A percentile compares a stretch with the other conserved stretches of the same genome.
Evolutionary conservation across 2,888 invertebrate species (phyloP).

Genomic region (Parnassius apollo): DNA sequence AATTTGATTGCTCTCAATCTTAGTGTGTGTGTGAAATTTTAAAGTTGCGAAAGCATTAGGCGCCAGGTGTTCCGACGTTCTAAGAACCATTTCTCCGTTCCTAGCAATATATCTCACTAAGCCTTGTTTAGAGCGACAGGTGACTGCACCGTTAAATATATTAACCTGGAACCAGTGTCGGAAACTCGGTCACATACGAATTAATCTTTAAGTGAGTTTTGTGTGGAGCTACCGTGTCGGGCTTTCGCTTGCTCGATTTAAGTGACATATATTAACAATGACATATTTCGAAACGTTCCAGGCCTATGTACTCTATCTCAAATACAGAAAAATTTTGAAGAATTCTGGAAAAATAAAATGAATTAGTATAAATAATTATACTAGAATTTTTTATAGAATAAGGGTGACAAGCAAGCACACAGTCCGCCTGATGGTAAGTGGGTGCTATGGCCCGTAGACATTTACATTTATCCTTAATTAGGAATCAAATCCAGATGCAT

Average conservation of each 20-base stretch:
- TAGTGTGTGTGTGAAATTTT: slow-evolving; percentile 7
- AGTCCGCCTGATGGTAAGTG: no score
- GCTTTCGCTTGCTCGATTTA: slow-evolving; percentile 15
- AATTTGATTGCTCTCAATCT: slow-evolving; percentile 3
- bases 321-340: no score
- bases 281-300: not conserved
- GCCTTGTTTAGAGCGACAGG: slow-evolving; percentile 43
- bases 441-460: no score
- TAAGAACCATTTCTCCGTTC: slow-evolving; percentile 10
- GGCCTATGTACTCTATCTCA: no score
- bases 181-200: slow-evolving; percentile 27
- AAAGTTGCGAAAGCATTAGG: slow-evolving; percentile 2
- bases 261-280: slow-evolving; percentile 22
- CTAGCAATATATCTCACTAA: slow-evolving; percentile 28
- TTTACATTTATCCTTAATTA: no score
- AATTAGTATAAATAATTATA: no score
- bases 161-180: slow-evolving; percentile 29
- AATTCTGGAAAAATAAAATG: no score
- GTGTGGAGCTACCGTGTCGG: slow-evolving; percentile 3
- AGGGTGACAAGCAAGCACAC: no score
- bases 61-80: slow-evolving; percentile 22
- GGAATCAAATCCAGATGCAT: no score
- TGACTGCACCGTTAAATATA: slow-evolving; percentile 35
- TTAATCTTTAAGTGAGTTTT: slow-evolving; percentile 24
- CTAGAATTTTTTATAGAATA: no score